These are phyloP conservation scores for Liopterus haemorrhoidalis DNA, from an alignment of 2,888 invertebrate species.

Conservation along the genomic window DNA sequence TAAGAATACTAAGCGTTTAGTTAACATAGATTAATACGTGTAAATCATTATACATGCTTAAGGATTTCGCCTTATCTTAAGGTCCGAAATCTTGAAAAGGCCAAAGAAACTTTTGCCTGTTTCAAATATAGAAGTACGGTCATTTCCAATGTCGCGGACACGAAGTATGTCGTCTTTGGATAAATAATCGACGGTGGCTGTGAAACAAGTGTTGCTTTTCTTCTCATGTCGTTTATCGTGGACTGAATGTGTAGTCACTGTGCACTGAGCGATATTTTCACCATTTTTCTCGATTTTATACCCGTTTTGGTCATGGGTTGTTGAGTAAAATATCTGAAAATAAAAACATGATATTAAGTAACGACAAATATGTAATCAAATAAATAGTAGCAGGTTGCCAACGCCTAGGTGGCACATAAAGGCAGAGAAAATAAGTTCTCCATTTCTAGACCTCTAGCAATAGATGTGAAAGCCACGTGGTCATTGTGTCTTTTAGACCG, in stretches of 20 bases:
- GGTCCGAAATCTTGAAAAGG: constrained; percentile 64
- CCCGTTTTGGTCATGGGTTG: constrained; percentile 69
- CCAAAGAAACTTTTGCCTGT: constrained; percentile 79
- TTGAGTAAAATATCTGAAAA: constrained; percentile 69
- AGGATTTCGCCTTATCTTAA: too few relatives aligned
- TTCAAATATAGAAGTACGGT: constrained; percentile 63
- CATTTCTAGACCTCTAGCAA: too few relatives aligned
- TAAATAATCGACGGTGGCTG: constrained; percentile 60
- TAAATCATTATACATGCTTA: too few relatives aligned
- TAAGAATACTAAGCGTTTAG: too few relatives aligned
- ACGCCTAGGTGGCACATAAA: too few relatives aligned
- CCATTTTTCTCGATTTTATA: constrained; percentile 65
- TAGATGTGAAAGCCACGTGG: too few relatives aligned
- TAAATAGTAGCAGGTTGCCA: too few relatives aligned
- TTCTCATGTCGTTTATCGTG: constrained; percentile 48
- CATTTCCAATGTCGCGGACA: constrained; percentile 63
- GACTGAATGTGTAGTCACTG: constrained; percentile 56
- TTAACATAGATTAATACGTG: too few relatives aligned
- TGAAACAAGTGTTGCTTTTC: constrained; percentile 70
- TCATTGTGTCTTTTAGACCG: too few relatives aligned
- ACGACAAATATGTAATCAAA: too few relatives aligned
- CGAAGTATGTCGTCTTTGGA: constrained; percentile 60
- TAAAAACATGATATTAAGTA: constrained; percentile 18
- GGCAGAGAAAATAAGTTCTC: too few relatives aligned
- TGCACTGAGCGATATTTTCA: constrained; percentile 65